Evolutionary conservation across 1,140 invertebrate genomes (phyloP).

Genomic region (Choristoneura fumiferana): DNA sequence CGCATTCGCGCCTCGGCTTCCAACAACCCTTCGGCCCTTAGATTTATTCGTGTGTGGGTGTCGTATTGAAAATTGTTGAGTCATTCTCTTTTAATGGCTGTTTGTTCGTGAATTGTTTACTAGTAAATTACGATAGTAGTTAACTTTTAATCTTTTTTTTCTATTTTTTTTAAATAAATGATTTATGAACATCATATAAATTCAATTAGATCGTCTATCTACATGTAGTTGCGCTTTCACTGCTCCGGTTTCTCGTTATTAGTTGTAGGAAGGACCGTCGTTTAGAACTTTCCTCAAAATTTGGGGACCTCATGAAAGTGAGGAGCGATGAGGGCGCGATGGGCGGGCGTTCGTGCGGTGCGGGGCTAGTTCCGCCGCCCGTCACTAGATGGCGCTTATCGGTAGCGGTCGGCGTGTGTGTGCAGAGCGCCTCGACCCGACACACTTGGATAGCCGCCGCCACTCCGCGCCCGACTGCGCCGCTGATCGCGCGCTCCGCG

Average conservation of each 20-base stretch:
- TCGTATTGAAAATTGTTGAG: constrained; percentile 1
- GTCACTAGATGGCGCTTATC: constrained; percentile 63
- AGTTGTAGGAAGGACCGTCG: constrained; percentile 7
- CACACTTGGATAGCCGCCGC: constrained; percentile 54
- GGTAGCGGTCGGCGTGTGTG: constrained; percentile 54
- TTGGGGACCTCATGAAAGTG: constrained; percentile 1
- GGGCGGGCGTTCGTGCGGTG: constrained; percentile 27
- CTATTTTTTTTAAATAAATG: too few species aligned
- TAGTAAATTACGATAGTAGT: too few species aligned
- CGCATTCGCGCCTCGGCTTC: constrained; percentile 57
- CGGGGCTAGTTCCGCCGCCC: constrained; percentile 50
- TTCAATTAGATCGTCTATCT: neutral
- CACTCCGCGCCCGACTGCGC: constrained; percentile 74
- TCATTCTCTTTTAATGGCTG: constrained; percentile 10
- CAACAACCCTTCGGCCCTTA: constrained; percentile 48
- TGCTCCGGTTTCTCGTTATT: constrained; percentile 3
- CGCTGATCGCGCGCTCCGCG: constrained; percentile 63
- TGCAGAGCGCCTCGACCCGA: constrained; percentile 28
- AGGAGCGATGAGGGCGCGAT: constrained; percentile 20
- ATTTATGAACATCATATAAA: too few species aligned
- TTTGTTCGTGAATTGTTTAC: neutral
- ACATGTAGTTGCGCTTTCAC: neutral
- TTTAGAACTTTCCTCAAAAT: constrained; percentile 15
- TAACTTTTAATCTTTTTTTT: too few species aligned
- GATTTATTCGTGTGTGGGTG: constrained; percentile 19